phyloP scores from a whole-genome alignment of 2,888 invertebrate species.

The Agrenia bidenticulata region DNA sequence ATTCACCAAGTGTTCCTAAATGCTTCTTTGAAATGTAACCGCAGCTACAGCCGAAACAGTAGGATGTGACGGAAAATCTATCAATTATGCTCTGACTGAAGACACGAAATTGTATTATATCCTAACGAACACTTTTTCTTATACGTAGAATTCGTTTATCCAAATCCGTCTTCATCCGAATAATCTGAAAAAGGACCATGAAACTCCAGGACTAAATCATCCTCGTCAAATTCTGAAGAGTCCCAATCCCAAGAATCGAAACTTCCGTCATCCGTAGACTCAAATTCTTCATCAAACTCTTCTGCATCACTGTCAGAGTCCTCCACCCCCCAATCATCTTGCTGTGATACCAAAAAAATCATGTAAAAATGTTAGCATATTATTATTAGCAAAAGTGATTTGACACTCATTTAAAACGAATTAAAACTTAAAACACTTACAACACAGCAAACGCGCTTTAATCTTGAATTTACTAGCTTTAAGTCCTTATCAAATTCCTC shows the following conservation, averaged over 20 bases:
- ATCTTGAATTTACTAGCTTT: conserved; percentile 3
- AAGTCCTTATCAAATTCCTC: neutral
- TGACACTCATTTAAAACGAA: neutral
- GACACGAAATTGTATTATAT: no score
- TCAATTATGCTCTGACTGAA: no score
- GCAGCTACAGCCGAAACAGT: no score
- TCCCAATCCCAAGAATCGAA: conserved; percentile 2
- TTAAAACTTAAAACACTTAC: neutral
- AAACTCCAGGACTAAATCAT: neutral
- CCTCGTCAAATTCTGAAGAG: neutral
- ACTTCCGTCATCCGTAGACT: conserved; percentile 18
- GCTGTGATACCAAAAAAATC: neutral
- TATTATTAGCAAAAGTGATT: no score
- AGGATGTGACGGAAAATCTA: no score
- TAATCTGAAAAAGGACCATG: conserved; percentile 5
- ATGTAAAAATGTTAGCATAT: no score
- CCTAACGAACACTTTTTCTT: no score
- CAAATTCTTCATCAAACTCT: conserved; percentile 25
- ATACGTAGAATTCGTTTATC: no score
- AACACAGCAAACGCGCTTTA: neutral
- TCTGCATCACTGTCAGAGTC: conserved; percentile 24
- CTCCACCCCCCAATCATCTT: conserved; percentile 23
- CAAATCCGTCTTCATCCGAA: neutral
- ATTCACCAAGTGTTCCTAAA: no score
- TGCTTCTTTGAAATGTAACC: no score